Conservation (phyloP, 2,113 vertebrate genomes). For the Chinchilla lanigera region DNA sequence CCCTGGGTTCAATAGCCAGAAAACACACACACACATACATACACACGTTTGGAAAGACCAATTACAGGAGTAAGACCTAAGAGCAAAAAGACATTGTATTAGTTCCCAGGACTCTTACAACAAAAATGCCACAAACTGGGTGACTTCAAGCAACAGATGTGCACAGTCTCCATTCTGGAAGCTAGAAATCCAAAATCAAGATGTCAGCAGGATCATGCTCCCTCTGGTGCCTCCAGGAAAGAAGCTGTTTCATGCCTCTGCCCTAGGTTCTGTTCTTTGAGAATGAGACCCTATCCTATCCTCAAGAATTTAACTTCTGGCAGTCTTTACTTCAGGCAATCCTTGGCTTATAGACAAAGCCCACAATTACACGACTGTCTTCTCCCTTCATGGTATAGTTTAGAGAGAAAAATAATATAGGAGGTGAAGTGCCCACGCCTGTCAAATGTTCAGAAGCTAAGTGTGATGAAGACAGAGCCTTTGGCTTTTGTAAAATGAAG, state of each 20-base stretch:
- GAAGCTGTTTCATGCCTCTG: not conserved
- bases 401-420: not conserved
- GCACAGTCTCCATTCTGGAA: not conserved
- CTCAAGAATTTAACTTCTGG: not conserved
- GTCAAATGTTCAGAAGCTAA: not conserved
- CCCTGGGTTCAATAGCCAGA: not conserved
- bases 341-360: not conserved
- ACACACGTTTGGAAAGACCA: not conserved
- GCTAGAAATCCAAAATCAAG: not conserved
- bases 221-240: not conserved
- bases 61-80: not conserved
- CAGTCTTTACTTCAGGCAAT: not conserved
- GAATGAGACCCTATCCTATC: not conserved
- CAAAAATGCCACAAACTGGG: not conserved
- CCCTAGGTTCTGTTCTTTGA: not conserved
- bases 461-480: not conserved
- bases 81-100: not conserved
- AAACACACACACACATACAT: not conserved
- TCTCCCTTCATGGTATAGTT: not conserved
- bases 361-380: not conserved
- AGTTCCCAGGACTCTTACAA: not conserved
- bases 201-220: not conserved
- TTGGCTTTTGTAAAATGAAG: not conserved
- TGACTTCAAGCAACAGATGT: not conserved
- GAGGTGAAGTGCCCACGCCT: not conserved